These are phyloP conservation scores for Lydus trimaculatus DNA, from an alignment of 2,888 invertebrate genomes.

Conservation along the genomic window DNA sequence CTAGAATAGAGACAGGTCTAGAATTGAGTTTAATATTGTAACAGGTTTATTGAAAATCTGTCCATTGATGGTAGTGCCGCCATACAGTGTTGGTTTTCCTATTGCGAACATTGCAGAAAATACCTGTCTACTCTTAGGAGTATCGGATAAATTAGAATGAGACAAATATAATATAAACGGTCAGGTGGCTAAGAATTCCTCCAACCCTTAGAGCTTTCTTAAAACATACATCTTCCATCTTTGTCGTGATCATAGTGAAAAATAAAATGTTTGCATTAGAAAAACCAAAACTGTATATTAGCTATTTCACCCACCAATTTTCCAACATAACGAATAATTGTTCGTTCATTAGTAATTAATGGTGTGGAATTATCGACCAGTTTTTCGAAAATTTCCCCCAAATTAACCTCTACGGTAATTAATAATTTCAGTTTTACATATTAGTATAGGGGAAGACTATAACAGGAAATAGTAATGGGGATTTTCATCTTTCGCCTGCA, in stretches of 20 bases:
- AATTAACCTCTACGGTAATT: conserved; percentile 7
- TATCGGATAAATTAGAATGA: too few relatives aligned
- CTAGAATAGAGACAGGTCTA: not conserved
- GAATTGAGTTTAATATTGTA: not conserved
- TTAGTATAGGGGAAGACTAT: not conserved
- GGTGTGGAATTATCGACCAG: conserved; percentile 11
- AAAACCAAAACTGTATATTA: too few relatives aligned
- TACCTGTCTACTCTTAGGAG: too few relatives aligned
- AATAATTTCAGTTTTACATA: conserved; percentile 2
- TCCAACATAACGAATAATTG: conserved; percentile 7
- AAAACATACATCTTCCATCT: too few relatives aligned
- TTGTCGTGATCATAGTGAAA: too few relatives aligned
- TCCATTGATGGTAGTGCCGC: not conserved
- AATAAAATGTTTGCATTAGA: too few relatives aligned
- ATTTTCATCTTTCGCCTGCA: not conserved
- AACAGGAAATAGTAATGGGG: not conserved
- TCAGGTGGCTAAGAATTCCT: too few relatives aligned
- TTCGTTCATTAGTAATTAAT: conserved; percentile 8
- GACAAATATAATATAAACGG: too few relatives aligned
- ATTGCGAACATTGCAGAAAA: too few relatives aligned
- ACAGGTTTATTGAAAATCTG: not conserved
- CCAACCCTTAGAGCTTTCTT: too few relatives aligned
- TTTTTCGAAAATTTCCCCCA: not conserved
- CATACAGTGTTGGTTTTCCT: not conserved
- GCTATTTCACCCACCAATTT: not conserved